phyloP scores from a whole-genome alignment of 2,888 invertebrate species.

The Phyllotreta cruciferae region DNA sequence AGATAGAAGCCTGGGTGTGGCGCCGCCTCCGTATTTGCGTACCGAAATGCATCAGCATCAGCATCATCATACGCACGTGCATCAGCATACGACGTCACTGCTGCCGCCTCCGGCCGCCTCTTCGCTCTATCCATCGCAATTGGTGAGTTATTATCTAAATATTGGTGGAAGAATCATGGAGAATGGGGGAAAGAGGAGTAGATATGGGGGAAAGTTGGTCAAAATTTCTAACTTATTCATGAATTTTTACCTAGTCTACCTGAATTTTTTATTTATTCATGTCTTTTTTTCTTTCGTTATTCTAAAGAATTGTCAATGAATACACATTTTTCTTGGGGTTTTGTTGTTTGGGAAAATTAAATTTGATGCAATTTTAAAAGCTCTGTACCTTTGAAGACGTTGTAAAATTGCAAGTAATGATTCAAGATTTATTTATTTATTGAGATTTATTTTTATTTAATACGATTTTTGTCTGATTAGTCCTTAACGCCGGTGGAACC shows the following conservation, averaged over 20 bases:
- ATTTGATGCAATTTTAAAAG: constrained; percentile 27
- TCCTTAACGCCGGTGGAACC: constrained; percentile 53
- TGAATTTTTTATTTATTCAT: too few relatives aligned
- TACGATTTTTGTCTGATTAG: constrained; percentile 44
- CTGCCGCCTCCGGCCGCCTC: constrained; percentile 66
- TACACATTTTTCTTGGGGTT: too few relatives aligned
- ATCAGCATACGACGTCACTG: constrained; percentile 80
- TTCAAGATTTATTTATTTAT: constrained; percentile 26
- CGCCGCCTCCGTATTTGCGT: constrained; percentile 67
- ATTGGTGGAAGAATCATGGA: too few relatives aligned
- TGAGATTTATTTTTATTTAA: constrained; percentile 17
- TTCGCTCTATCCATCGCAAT: constrained; percentile 69
- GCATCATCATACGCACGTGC: constrained; percentile 91
- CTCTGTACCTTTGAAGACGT: constrained; percentile 18
- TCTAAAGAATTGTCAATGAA: too few relatives aligned
- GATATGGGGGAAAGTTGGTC: too few relatives aligned
- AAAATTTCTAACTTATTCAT: too few relatives aligned
- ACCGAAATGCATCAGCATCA: constrained; percentile 94
- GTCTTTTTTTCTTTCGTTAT: too few relatives aligned
- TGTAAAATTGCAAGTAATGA: constrained; percentile 36
- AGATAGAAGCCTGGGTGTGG: constrained; percentile 68
- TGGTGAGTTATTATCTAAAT: constrained; percentile 70
- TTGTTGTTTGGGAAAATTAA: not conserved
- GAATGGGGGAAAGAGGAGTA: too few relatives aligned
- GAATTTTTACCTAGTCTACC: too few relatives aligned